Percentiles rank a stretch among this genome's conserved stretches.
Evolutionary conservation across 2,888 invertebrate species (phyloP).

Genomic region (Orthonevra nobilis): DNA sequence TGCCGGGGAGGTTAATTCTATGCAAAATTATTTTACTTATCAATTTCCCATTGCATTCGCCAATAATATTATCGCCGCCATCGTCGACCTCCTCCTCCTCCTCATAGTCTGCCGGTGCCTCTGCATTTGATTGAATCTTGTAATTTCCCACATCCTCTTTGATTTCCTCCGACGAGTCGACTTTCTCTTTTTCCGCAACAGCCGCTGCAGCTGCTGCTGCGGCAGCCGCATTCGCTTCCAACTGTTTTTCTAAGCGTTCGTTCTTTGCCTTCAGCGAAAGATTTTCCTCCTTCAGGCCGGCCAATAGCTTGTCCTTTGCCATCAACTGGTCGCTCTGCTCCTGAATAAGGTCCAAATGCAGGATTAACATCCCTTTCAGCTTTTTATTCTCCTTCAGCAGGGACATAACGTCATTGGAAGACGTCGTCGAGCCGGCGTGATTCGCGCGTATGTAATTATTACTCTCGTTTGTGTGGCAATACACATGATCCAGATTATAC

Average conservation of each 20-base stretch:
- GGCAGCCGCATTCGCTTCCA: conserved; percentile 71
- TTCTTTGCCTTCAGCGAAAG: conserved; percentile 84
- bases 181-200: conserved; percentile 73
- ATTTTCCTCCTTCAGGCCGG: conserved; percentile 88
- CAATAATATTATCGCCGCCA: conserved; percentile 73
- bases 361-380: conserved; percentile 87
- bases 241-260: conserved; percentile 72
- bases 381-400: conserved; percentile 79
- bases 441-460: conserved; percentile 74
- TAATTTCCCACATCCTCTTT: conserved; percentile 76
- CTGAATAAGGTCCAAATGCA: conserved; percentile 93
- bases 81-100: conserved; percentile 19
- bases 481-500: conserved; percentile 76
- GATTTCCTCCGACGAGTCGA: conserved; percentile 65
- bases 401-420: conserved; percentile 74
- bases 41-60: conserved; percentile 76
- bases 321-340: conserved; percentile 92
- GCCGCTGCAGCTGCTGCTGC: conserved; percentile 72
- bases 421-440: conserved; percentile 61
- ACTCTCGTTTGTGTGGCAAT: conserved; percentile 75
- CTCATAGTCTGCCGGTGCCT: too few relatives aligned
- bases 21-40: conserved; percentile 77
- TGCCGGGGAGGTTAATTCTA: conserved; percentile 71
- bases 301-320: conserved; percentile 89
- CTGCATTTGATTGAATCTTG: conserved; percentile 63